Percentiles rank a stretch among this genome's conserved stretches.
phyloP scores from a whole-genome alignment of 2,888 invertebrate species.

The Athripsodes cinereus region DNA sequence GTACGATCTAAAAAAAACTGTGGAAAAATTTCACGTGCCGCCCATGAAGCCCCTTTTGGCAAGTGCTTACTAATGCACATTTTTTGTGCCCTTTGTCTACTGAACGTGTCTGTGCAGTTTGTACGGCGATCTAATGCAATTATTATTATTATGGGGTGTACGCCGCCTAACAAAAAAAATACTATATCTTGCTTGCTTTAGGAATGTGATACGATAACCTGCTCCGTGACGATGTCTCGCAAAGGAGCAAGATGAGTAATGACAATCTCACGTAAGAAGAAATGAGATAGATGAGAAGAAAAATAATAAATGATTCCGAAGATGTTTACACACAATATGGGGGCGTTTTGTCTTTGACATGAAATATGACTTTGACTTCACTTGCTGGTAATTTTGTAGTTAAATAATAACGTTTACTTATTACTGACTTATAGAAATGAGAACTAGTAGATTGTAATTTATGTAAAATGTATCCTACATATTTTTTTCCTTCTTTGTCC shows the following conservation, averaged over 20 bases:
- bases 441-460: too few species aligned
- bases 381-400: background rate
- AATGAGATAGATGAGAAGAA: too few species aligned
- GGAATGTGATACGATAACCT: background rate
- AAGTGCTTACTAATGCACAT: constrained; percentile 19
- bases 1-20: too few species aligned
- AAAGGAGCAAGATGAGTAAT: background rate
- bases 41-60: constrained; percentile 14
- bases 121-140: constrained; percentile 26
- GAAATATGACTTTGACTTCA: background rate
- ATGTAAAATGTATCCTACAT: background rate
- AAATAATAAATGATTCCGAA: too few species aligned
- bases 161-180: constrained; percentile 9
- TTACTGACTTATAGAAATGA: too few species aligned
- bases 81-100: constrained; percentile 25
- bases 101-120: constrained; percentile 26
- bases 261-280: too few species aligned
- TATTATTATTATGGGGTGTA: constrained; percentile 12
- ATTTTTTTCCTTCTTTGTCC: background rate
- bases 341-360: constrained; percentile 1
- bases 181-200: constrained; percentile 10
- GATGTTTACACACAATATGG: background rate
- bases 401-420: background rate
- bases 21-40: constrained; percentile 4
- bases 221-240: background rate